Base-by-base conservation (phyloP, 2,113 vertebrate genomes). In the Dasypus novemcinctus region DNA sequence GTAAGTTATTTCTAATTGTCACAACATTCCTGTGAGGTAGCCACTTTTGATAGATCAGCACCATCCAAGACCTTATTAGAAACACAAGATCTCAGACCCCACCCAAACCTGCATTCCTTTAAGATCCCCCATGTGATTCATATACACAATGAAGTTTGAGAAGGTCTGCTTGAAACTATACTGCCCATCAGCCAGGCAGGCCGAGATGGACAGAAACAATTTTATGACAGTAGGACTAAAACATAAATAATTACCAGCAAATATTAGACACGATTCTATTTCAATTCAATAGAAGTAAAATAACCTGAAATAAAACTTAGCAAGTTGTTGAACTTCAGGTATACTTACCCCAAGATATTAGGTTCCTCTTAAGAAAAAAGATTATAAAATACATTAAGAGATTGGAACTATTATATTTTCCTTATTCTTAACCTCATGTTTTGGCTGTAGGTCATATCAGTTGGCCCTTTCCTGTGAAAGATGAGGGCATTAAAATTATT, bases 241-340 rank as follows among this genome's bases (percentile, higher is more conserved):
- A 72, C n/a, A 80, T n/a, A 95, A 84, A 89, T 91, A 88, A 95
- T 95, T 95, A 90, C 76, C 68, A 78, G 38, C n/a, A 85, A 71
- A 25, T 23, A 49, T 63, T 87, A 64, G n/a, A 75, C 85, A 27
- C 38, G 43, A 89, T 57, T 94, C 84, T 59, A 68, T 29, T 54
- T 54, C 12, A 86, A 91, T 61, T 88, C 72, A 89, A 64, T 13
- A 90, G 33, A 84, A 87, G 27, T 78, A 87, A 57, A 86, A 81
- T 38, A 81, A 95, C 36, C 57, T 74, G 7, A 91, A 91, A 46
- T 29, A 88, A 93, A 91, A n/a, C 0, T 7, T 83, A 93, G 41
- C 36, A 64, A 90, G 91, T 20, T 91, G 18, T 11, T 72, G 49
- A 96, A 69, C 61, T 93, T 81, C 54, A 31, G 7, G 76, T 33